Base-by-base conservation (phyloP, 2,113 vertebrate genomes). In the Myotis brandtii region DNA sequence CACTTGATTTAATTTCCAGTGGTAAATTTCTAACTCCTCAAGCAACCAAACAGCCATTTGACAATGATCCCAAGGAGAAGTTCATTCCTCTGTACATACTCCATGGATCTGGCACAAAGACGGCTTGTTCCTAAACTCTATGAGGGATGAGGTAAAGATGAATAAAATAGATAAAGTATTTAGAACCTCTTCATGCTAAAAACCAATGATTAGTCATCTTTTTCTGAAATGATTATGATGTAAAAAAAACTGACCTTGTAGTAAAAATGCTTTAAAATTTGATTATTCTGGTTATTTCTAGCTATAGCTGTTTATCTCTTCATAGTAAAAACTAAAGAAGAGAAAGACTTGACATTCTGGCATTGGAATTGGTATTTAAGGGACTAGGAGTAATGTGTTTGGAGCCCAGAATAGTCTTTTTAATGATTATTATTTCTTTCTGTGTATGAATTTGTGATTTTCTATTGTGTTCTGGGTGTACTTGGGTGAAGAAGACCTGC, bases 211-310 rank as follows among this genome's bases (percentile, higher is more conserved):
- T 75, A 34, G 27, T 62, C 37, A 30, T 66, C 18, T 46, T 84
- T 69, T 56, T 76, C 43, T 54, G 43, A 94, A 73, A 43, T 6
- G 64, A 25, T 25, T 37, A 3, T 27, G 50, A 66, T 90, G 54
- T 54, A 37, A 46, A 95, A 95, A 46, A 84, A 20, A 72, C 9
- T 54, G 62, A 62, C 5, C 4, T 56, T 75, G 70, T 66, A 70
- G 37, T 50, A 84, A 91, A 94, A 93, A 50, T 80, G 9, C 23
- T 91, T 77, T 89, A 76, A 70, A 72, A 54, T 85, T 43, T 56
- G 32, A 40, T 81, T 66, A 34, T 77, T 52, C 27, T 72, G 21
- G 2, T 94, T 79, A n/a, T 73, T 88, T 94, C n/a, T 86, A 56
- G 25, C 32, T 56, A 17, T 34, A 50, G 18, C n/a, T 87, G 32